Conservation (phyloP, 2,113 vertebrate genomes). For the Theristicus caerulescens region DNA sequence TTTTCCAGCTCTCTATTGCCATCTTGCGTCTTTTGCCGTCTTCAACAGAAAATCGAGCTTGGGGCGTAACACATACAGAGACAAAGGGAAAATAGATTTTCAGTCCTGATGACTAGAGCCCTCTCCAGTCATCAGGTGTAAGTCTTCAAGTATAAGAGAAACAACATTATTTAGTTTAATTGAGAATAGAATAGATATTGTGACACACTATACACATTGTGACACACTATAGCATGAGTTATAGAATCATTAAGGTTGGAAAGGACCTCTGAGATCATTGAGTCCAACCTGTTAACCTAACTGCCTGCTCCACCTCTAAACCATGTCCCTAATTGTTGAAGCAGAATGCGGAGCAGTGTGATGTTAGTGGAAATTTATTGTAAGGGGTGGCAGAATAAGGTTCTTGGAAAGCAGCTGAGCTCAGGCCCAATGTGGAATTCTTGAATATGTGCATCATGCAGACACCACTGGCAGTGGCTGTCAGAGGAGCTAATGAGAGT, state of each 20-base stretch:
- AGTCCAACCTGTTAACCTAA: too few relatives aligned
- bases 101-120: neutral
- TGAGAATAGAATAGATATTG: neutral
- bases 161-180: neutral
- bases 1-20: constrained; percentile 64
- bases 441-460: neutral
- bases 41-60: neutral
- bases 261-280: too few relatives aligned
- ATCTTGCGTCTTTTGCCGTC: constrained; percentile 37
- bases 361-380: neutral
- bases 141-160: neutral
- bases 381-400: neutral
- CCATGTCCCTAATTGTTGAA: neutral
- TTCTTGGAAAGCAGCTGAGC: neutral
- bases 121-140: neutral
- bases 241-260: too few relatives aligned
- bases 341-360: accelerated
- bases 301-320: too few relatives aligned
- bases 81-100: neutral
- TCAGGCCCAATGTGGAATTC: neutral
- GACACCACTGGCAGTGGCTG: neutral
- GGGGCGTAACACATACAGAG: neutral
- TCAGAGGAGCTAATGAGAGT: neutral
- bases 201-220: neutral
- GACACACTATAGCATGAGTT: neutral